Conservation (phyloP, 2,113 vertebrate species). For the Perca fluviatilis region DNA sequence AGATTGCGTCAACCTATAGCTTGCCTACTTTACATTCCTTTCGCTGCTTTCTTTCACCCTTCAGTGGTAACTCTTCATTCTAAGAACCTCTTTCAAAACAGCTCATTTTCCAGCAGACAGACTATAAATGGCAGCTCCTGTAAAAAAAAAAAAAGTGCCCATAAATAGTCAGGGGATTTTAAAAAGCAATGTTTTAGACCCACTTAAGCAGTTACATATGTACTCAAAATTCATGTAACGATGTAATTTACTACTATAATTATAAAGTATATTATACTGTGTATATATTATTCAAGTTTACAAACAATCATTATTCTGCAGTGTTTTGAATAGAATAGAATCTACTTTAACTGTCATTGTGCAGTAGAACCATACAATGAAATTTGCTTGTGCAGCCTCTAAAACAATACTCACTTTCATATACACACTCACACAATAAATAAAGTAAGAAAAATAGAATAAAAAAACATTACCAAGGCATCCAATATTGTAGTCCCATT, state of each 20-base stretch:
- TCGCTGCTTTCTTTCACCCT: slow-evolving; percentile 48
- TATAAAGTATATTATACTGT: slow-evolving; percentile 1
- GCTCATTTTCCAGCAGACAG: slow-evolving; percentile 52
- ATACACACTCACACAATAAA: no score
- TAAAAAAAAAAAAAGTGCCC: slow-evolving; percentile 52
- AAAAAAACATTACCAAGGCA: no score
- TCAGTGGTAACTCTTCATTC: slow-evolving; percentile 48
- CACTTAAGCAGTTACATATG: slow-evolving; percentile 47
- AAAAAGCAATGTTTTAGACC: slow-evolving; percentile 56
- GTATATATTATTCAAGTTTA: slow-evolving; percentile 8
- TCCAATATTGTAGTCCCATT: no score
- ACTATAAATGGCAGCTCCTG: slow-evolving; percentile 64
- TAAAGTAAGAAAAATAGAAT: no score
- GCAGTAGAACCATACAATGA: no score
- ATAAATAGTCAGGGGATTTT: slow-evolving; percentile 63
- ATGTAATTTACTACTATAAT: slow-evolving; percentile 42
- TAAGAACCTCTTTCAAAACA: slow-evolving; percentile 64
- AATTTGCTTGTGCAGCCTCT: no score
- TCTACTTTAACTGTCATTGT: no score
- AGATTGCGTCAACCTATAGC: slow-evolving; percentile 49
- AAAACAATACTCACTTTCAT: no score
- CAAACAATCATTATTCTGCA: slow-evolving; percentile 13
- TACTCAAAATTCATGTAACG: slow-evolving; percentile 36
- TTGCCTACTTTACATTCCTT: slow-evolving; percentile 52
- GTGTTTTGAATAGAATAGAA: not conserved